These are phyloP conservation scores for Epinotia bilunana DNA, from an alignment of 2,888 invertebrate species.

Conservation along the genomic window DNA sequence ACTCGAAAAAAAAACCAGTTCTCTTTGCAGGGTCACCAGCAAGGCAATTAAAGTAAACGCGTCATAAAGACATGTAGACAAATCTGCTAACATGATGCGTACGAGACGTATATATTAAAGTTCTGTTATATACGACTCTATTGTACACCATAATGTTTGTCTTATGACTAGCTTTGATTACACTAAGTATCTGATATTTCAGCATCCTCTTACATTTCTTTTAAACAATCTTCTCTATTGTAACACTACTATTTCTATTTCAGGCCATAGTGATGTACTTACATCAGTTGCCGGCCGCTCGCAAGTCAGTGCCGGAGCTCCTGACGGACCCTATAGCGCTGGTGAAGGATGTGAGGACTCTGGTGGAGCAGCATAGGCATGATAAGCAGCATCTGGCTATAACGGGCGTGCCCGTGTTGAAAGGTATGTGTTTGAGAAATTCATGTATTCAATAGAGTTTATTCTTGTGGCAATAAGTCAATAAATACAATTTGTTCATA, in stretches of 20 bases:
- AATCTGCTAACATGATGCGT: not conserved
- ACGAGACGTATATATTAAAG: conserved; percentile 2
- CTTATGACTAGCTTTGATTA: conserved; percentile 4
- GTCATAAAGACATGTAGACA: not conserved
- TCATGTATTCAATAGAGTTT: too few relatives aligned
- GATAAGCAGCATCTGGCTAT: conserved; percentile 93
- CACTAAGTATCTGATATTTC: conserved; percentile 2
- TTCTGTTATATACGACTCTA: not conserved
- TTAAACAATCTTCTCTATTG: not conserved
- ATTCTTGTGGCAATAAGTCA: too few relatives aligned
- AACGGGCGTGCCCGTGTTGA: conserved; percentile 92
- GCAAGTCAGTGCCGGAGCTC: conserved; percentile 96
- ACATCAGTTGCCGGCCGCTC: conserved; percentile 93
- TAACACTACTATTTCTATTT: conserved; percentile 43
- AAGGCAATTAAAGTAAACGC: too few relatives aligned
- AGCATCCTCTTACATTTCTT: not conserved
- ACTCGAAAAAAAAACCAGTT: too few relatives aligned
- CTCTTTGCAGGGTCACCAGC: too few relatives aligned
- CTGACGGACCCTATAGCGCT: conserved; percentile 95
- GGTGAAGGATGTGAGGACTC: conserved; percentile 93
- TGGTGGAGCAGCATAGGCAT: conserved; percentile 94
- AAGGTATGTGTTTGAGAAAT: conserved; percentile 70
- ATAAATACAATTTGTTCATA: too few relatives aligned
- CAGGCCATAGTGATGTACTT: conserved; percentile 96
- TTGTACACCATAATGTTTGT: not conserved